These are phyloP conservation scores for Manis javanica DNA, from an alignment of 2,797 vertebrate genomes.

Conservation along the genomic window DNA sequence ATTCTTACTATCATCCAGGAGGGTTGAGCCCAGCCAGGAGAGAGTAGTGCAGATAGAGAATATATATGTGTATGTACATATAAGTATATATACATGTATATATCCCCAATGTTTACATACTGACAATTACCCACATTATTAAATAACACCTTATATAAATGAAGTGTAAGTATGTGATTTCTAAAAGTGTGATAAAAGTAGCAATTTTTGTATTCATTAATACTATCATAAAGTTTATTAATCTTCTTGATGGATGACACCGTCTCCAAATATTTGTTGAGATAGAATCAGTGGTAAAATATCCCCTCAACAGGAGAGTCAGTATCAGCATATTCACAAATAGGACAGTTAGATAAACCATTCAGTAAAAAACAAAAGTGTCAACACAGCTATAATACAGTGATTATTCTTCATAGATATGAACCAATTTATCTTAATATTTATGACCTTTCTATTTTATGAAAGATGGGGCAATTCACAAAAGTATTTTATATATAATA, in stretches of 20 bases:
- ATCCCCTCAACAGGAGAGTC: neutral
- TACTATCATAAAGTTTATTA: neutral
- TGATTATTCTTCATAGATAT: neutral
- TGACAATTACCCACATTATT: neutral
- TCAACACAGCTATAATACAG: neutral
- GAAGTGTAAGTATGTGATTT: neutral
- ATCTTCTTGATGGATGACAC: neutral
- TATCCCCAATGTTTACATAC: neutral
- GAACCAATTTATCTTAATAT: neutral
- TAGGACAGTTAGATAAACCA: neutral
- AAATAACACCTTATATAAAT: neutral
- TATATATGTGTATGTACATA: neutral
- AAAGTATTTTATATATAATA: neutral
- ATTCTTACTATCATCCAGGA: neutral
- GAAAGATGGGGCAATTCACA: neutral
- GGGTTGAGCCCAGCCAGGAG: neutral
- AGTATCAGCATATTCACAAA: neutral
- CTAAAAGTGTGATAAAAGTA: neutral
- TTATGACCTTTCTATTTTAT: neutral
- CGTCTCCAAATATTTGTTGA: conserved; percentile 6
- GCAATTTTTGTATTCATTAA: neutral
- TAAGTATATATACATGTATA: neutral
- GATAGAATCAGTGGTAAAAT: neutral
- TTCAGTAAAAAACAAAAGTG: neutral
- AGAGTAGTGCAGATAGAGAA: neutral